Evolutionary conservation across 2,113 vertebrate genomes (phyloP).

Genomic region (Ursus arctos): DNA sequence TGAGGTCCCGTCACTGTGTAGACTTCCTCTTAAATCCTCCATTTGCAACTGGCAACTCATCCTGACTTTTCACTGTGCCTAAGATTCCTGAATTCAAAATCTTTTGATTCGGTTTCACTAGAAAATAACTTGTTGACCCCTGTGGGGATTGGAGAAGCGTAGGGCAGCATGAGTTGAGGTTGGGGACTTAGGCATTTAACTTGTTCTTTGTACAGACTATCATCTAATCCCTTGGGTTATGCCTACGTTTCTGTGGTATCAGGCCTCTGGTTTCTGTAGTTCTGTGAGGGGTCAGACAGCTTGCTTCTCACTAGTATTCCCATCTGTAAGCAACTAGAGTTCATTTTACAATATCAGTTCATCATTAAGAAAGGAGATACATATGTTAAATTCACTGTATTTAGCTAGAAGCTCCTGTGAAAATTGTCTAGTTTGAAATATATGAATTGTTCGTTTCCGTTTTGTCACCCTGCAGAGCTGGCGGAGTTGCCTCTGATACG

Average conservation of each 20-base stretch:
- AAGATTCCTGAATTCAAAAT: neutral
- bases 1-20: neutral
- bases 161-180: neutral
- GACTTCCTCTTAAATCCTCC: neutral
- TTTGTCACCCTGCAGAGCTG: slow-evolving; percentile 89
- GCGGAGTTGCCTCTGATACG: slow-evolving; percentile 96
- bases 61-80: neutral
- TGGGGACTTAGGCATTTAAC: neutral
- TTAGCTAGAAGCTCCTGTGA: slow-evolving; percentile 44
- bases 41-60: neutral
- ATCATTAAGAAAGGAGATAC: slow-evolving; percentile 16
- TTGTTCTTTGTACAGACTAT: neutral
- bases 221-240: neutral
- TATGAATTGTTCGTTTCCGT: slow-evolving; percentile 66
- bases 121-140: neutral
- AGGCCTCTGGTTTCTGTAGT: neutral
- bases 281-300: neutral
- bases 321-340: neutral
- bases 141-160: neutral
- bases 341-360: slow-evolving; percentile 37
- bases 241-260: neutral
- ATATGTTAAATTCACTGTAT: neutral
- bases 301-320: slow-evolving; percentile 31
- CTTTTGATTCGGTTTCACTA: neutral
- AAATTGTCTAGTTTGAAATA: slow-evolving; percentile 19